Evolutionary conservation across 2,113 vertebrate genomes (phyloP).

Genomic region (Hymenochirus boettgeri): DNA sequence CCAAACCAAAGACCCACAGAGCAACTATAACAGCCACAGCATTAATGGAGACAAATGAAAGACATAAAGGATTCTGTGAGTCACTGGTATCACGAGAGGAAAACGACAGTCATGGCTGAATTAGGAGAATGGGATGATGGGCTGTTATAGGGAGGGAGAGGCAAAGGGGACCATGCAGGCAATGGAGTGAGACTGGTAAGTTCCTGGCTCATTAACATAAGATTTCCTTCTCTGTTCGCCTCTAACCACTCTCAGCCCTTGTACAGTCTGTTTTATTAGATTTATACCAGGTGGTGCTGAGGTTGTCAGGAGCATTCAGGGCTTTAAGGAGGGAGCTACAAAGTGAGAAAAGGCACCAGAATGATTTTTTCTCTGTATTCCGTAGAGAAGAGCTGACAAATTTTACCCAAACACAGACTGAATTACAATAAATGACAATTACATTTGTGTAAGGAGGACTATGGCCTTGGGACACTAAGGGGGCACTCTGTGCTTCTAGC

Average conservation of each 20-base stretch:
- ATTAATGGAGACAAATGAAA: no score
- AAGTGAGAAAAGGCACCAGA: no score
- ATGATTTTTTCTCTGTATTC: no score
- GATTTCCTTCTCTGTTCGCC: not conserved
- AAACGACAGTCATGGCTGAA: not conserved
- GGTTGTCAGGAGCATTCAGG: conserved; percentile 5
- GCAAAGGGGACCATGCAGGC: not conserved
- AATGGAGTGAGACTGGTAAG: not conserved
- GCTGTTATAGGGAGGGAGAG: not conserved
- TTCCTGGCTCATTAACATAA: not conserved
- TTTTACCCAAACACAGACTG: no score
- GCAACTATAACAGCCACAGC: not conserved
- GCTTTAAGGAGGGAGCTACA: no score
- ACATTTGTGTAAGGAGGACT: no score
- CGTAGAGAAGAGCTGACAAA: no score
- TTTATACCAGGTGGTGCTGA: not conserved
- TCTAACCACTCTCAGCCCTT: conserved; percentile 2
- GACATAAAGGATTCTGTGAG: not conserved
- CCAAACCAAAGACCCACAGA: no score
- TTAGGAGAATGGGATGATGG: not conserved
- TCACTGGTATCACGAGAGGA: conserved; percentile 1
- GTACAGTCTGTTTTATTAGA: conserved; percentile 2
- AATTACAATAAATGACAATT: no score
- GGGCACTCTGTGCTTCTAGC: no score
- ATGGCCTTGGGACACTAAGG: no score